phyloP scores from a whole-genome alignment of 2,797 vertebrate species.

The Threskiornis aethiopicus region DNA sequence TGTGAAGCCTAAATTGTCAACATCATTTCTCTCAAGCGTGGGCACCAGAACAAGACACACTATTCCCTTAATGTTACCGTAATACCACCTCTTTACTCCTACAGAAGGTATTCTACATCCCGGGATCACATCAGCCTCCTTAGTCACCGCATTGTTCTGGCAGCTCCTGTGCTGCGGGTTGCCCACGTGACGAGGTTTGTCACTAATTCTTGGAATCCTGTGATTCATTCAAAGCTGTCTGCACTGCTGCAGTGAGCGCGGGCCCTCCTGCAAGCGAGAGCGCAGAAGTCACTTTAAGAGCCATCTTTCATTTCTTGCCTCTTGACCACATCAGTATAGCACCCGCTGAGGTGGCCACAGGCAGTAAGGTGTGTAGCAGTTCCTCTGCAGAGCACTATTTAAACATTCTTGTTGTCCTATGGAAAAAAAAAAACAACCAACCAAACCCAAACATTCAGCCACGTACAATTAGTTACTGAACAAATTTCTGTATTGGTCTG shows the following conservation, averaged over 20 bases:
- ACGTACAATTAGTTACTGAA: background rate
- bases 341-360: background rate
- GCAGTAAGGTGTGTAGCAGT: background rate
- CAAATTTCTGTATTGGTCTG: background rate
- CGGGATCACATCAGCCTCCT: background rate
- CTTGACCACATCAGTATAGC: background rate
- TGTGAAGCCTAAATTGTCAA: background rate
- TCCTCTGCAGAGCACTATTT: background rate
- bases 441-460: background rate
- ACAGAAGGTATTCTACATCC: background rate
- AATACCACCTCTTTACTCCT: background rate
- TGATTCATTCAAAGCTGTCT: slow-evolving; percentile 38
- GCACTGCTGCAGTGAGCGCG: rapidly evolving
- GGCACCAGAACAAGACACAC: background rate
- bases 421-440: background rate
- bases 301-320: background rate
- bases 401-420: background rate
- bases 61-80: background rate
- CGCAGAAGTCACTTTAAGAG: background rate
- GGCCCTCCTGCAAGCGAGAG: background rate
- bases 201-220: slow-evolving; percentile 16
- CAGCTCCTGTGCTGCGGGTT: background rate
- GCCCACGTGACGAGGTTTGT: background rate
- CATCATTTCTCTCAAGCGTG: background rate
- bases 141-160: background rate